Percentiles rank a stretch among this genome's conserved stretches.
Evolutionary conservation across 2,113 vertebrate species (phyloP).

Genomic region (Crocuta crocuta): DNA sequence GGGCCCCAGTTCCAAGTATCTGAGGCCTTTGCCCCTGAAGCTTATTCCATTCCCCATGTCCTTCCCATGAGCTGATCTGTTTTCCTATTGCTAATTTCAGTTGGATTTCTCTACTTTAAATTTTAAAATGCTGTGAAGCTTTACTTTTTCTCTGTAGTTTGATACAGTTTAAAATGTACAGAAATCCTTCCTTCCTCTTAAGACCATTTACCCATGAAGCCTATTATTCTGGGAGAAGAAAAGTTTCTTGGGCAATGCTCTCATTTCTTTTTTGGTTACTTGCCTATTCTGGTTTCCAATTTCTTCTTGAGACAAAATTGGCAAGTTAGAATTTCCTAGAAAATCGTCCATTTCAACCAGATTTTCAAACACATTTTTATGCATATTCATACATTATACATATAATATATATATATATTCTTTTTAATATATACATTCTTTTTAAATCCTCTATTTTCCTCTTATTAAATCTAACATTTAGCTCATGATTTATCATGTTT

Average conservation of each 20-base stretch:
- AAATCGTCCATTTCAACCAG: constrained; percentile 2
- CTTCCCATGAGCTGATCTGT: background rate
- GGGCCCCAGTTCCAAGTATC: background rate
- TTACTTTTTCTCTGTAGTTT: background rate
- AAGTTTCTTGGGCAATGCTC: background rate
- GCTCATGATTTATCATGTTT: background rate
- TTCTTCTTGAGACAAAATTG: constrained; percentile 28
- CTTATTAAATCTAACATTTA: constrained; percentile 15
- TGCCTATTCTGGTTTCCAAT: background rate
- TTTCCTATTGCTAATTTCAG: background rate
- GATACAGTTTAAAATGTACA: background rate
- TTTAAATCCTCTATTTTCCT: background rate
- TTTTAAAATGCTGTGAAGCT: background rate
- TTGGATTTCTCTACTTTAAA: background rate
- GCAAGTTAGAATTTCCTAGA: constrained; percentile 13
- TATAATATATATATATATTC: background rate
- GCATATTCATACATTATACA: background rate
- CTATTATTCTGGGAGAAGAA: background rate
- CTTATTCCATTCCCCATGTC: background rate
- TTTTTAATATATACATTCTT: background rate
- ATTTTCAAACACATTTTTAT: constrained; percentile 31
- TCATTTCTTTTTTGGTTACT: constrained; percentile 17
- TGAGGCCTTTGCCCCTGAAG: background rate
- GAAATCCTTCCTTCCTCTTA: constrained; percentile 17
- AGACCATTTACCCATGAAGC: background rate